Evolutionary conservation across 2,888 invertebrate genomes (phyloP), one percentile per base, ranked within the genome.

Genomic region (Trypoxylon attenuatum): DNA sequence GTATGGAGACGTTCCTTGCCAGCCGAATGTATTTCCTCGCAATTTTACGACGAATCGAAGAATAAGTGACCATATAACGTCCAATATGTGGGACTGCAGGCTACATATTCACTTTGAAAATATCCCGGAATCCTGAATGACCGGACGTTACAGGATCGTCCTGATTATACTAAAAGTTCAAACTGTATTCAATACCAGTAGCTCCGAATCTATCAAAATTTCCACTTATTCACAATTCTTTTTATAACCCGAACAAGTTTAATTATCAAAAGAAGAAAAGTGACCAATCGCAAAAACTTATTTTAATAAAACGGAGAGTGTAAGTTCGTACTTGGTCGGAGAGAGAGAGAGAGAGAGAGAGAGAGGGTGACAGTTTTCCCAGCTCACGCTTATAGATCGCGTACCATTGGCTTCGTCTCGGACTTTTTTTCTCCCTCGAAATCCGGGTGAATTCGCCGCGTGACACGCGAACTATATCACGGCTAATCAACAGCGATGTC

Each of bases 401-500:
- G 56, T 62, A 56, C 46, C 51, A 41, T 42, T 46, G 50, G 51
- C 61, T 56, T 51, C 45, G 43, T 41, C 64, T 53, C 25, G 15
- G 8, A 5, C n/a, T 38, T 25, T 38, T 8, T n/a, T 16, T 22
- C 5, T n/a, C 50, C 22, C 51, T 38, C 42, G 27, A 43, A 50
- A 69, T 58, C 45, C 41, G 63, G 55, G 62, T 57, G 46, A 69
- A 65, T 47, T 69, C 60, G 56, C 66, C 49, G 64, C 68, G 67
- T 67, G 76, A 77, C 76, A 62, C 58, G 57, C 65, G 60, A 69
- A 71, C 69, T 77, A 73, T 78, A 77, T 78, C 78, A 76, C 68
- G 59, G 69, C 66, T 78, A 76, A 79, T 79, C 78, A 77, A 73
- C 77, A 62, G 69, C 68, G 58, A 74, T 69, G 74, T 76, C 76